These are phyloP conservation scores for Sardinella longiceps DNA, from an alignment of 2,797 vertebrate genomes.

Conservation along the genomic window DNA sequence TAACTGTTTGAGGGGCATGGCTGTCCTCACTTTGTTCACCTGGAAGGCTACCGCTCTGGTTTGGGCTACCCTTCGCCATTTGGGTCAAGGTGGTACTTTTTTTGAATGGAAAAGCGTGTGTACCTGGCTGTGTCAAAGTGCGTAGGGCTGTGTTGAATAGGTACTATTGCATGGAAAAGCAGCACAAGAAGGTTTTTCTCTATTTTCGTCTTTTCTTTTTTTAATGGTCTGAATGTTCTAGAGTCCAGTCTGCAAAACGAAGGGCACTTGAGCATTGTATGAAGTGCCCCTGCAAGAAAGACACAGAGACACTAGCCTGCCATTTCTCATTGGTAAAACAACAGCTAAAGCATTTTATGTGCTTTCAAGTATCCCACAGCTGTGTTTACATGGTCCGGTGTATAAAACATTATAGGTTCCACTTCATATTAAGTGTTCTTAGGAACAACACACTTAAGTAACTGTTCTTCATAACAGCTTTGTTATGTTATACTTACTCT, in stretches of 20 bases:
- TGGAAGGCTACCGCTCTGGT: too few relatives aligned
- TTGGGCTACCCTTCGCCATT: too few relatives aligned
- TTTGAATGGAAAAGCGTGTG: too few relatives aligned
- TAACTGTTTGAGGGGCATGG: too few relatives aligned
- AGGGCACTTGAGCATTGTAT: background rate
- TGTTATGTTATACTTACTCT: background rate
- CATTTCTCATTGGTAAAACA: conserved; percentile 8
- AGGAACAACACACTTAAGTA: background rate
- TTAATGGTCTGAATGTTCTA: too few relatives aligned
- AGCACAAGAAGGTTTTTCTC: too few relatives aligned
- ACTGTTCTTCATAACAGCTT: background rate
- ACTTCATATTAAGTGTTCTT: background rate
- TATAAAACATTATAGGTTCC: background rate
- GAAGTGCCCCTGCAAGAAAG: background rate
- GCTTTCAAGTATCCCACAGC: background rate
- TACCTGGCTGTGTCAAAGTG: too few relatives aligned
- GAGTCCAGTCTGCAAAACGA: background rate
- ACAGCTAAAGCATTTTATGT: background rate
- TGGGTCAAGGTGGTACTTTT: too few relatives aligned
- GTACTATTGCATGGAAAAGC: too few relatives aligned
- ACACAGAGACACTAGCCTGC: background rate
- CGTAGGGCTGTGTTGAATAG: too few relatives aligned
- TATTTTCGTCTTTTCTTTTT: too few relatives aligned
- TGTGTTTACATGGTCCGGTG: background rate
- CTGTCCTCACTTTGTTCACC: too few relatives aligned